Conservation (phyloP, 2,888 invertebrate species). For the Oxyscelio sp. region DNA sequence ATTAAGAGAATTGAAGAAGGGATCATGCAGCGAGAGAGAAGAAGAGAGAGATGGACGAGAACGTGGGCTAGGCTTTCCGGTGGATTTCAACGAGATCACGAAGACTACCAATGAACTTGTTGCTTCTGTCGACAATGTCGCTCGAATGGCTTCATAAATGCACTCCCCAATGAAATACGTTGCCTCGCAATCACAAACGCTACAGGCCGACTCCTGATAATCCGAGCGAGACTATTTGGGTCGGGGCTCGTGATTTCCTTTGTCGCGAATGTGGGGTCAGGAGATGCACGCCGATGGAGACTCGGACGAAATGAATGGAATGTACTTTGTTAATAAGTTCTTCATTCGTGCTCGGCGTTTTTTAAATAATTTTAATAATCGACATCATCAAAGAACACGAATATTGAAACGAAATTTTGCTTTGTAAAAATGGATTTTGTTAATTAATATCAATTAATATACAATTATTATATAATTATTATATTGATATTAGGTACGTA, state of each 20-base stretch:
- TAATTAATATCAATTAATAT: too few relatives aligned
- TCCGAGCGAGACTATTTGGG: conserved; percentile 6
- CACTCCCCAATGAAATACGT: conserved; percentile 66
- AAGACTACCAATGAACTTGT: conserved; percentile 77
- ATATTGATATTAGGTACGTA: too few relatives aligned
- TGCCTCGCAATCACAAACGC: conserved; percentile 46
- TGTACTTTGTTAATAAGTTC: conserved; percentile 5
- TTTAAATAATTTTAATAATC: too few relatives aligned
- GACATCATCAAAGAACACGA: too few relatives aligned
- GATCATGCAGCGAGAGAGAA: background rate
- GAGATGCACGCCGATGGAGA: background rate
- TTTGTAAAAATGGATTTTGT: too few relatives aligned
- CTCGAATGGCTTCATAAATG: conserved; percentile 72
- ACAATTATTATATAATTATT: too few relatives aligned
- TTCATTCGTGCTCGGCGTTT: conserved; percentile 2
- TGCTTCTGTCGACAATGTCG: conserved; percentile 75
- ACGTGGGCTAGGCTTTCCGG: conserved; percentile 68
- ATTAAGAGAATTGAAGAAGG: conserved; percentile 63
- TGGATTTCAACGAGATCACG: conserved; percentile 74
- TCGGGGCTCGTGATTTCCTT: conserved; percentile 23
- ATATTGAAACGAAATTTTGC: too few relatives aligned
- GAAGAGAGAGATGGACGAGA: conserved; percentile 29
- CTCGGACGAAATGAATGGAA: background rate
- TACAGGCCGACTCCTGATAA: conserved; percentile 42
- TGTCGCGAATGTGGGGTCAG: background rate